These are phyloP conservation scores for Styela plicata DNA, from an alignment of 23 tunicate genomes.

Conservation along the genomic window DNA sequence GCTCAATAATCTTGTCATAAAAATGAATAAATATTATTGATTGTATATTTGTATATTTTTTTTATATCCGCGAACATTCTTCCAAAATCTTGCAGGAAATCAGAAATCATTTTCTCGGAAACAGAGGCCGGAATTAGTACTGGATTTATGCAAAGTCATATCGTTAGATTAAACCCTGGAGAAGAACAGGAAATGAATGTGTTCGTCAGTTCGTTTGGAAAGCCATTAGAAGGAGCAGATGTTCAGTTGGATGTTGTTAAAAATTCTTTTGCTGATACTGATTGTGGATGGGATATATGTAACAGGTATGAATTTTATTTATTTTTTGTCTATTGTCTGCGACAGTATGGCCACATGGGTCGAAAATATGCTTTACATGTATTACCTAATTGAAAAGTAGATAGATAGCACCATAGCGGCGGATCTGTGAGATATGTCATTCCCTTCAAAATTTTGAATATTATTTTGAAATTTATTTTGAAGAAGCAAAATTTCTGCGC, in stretches of 20 bases:
- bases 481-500: neutral
- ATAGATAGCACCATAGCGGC: no score
- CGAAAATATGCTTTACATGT: no score
- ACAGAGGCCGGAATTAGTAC: constrained; percentile 6
- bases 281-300: constrained; percentile 21
- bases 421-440: no score
- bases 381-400: no score
- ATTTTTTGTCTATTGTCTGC: neutral
- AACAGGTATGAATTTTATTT: neutral
- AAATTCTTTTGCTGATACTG: constrained; percentile 1
- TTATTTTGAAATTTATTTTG: neutral
- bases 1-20: no score
- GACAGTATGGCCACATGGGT: neutral
- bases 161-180: constrained; percentile 30
- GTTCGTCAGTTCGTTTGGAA: constrained; percentile 40
- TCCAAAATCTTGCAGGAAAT: constrained; percentile 4
- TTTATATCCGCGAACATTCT: no score
- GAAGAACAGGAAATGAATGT: constrained; percentile 22
- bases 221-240: constrained; percentile 31
- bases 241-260: neutral
- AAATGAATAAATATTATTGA: no score
- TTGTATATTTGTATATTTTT: no score
- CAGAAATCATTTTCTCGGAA: constrained; percentile 7
- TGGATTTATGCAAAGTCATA: constrained; percentile 4
- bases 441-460: no score